These are phyloP conservation scores for Epizoanthus fatuus DNA, from an alignment of 92 coral and sea anemone species.

Conservation along the genomic window DNA sequence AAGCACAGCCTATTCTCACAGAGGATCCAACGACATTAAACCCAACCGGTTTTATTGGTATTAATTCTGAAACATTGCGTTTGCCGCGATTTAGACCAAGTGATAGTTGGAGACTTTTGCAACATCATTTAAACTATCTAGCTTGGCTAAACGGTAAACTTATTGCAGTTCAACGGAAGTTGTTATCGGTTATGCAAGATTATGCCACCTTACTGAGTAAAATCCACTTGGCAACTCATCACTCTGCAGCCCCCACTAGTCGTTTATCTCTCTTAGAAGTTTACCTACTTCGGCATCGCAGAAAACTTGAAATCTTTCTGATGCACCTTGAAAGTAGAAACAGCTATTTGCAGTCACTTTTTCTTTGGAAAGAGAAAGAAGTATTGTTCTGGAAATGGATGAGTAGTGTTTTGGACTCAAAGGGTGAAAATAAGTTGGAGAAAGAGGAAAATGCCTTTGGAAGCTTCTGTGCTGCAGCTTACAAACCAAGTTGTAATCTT, in stretches of 20 bases:
- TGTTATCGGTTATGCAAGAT: slow-evolving; percentile 72
- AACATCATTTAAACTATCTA: slow-evolving; percentile 35
- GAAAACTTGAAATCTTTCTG: slow-evolving; percentile 67
- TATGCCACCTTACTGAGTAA: slow-evolving; percentile 65
- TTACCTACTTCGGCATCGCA: slow-evolving; percentile 78
- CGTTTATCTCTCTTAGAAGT: slow-evolving; percentile 91
- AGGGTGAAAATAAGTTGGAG: slow-evolving; percentile 25
- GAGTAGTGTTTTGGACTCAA: slow-evolving; percentile 82
- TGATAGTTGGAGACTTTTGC: neutral
- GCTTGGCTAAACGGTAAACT: slow-evolving; percentile 78
- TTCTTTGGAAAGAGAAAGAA: slow-evolving; percentile 70
- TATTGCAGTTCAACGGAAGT: slow-evolving; percentile 69
- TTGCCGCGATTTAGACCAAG: neutral
- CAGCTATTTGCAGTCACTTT: slow-evolving; percentile 69
- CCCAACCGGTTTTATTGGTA: neutral
- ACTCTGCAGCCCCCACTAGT: slow-evolving; percentile 31
- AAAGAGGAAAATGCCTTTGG: slow-evolving; percentile 31
- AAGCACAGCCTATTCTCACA: slow-evolving; percentile 38
- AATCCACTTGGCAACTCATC: slow-evolving; percentile 74
- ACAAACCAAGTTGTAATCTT: slow-evolving; percentile 64
- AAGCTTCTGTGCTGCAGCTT: neutral
- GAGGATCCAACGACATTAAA: slow-evolving; percentile 66
- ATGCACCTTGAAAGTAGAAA: slow-evolving; percentile 68
- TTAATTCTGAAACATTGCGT: neutral
- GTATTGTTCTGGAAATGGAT: slow-evolving; percentile 95